Conservation (phyloP, 1,140 invertebrate species). For the Drosophila ficusphila region DNA sequence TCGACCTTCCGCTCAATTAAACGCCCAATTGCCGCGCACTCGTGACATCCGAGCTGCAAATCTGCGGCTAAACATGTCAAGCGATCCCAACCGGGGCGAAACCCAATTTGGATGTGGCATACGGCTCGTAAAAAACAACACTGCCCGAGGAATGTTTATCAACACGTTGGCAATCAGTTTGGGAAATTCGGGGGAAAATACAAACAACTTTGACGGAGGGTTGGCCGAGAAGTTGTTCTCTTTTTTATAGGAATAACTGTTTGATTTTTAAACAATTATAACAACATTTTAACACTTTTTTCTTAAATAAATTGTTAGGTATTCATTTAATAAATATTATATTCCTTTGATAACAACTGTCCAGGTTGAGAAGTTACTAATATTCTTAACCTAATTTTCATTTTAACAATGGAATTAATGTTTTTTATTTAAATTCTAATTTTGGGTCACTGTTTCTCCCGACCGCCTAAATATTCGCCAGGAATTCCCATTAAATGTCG, state of each 20-base stretch:
- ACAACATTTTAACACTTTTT: too few species aligned
- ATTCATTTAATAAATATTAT: too few species aligned
- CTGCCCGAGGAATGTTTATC: conserved; percentile 14
- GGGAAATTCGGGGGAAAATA: not conserved
- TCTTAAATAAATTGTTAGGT: too few species aligned
- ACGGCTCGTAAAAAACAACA: not conserved
- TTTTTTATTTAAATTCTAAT: too few species aligned
- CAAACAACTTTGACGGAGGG: too few species aligned
- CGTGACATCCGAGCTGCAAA: conserved; percentile 41
- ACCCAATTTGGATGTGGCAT: conserved; percentile 38
- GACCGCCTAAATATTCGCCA: not conserved
- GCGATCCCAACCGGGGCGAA: conserved; percentile 3
- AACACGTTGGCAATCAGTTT: not conserved
- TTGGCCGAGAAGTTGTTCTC: too few species aligned
- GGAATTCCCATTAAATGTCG: conserved; percentile 27
- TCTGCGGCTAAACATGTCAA: conserved; percentile 52
- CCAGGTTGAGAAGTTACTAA: too few species aligned
- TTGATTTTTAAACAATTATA: too few species aligned
- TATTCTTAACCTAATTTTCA: too few species aligned
- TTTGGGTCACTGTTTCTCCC: not conserved
- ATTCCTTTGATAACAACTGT: too few species aligned
- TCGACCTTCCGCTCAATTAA: conserved; percentile 39
- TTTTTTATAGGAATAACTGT: too few species aligned
- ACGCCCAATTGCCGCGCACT: conserved; percentile 34
- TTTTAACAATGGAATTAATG: too few species aligned